phyloP scores from a whole-genome alignment of 2,888 invertebrate species.

The Harpalus rufipes region DNA sequence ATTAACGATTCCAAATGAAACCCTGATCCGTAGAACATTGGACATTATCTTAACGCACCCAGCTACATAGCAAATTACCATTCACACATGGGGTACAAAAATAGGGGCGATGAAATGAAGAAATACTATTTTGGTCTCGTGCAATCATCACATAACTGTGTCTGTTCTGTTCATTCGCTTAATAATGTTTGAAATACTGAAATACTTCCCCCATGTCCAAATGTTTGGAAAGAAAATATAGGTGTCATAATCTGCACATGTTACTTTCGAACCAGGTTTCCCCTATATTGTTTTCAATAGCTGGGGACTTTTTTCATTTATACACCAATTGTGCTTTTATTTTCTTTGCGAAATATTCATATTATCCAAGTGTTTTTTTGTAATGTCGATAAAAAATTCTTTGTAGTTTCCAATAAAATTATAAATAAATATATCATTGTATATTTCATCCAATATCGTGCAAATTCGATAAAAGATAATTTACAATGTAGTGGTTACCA shows the following conservation, averaged over 20 bases:
- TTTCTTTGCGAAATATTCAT: constrained; percentile 33
- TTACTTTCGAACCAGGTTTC: constrained; percentile 37
- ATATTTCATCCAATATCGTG: constrained; percentile 1
- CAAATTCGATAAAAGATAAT: constrained; percentile 3
- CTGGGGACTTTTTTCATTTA: constrained; percentile 45
- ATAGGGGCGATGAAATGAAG: constrained; percentile 14
- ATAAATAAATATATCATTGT: not conserved
- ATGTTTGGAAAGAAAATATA: constrained; percentile 45
- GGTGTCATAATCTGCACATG: constrained; percentile 47
- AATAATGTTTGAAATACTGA: constrained; percentile 46
- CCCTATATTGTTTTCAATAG: constrained; percentile 47
- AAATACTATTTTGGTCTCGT: constrained; percentile 23
- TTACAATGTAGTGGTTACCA: not conserved
- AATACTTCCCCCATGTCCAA: constrained; percentile 30
- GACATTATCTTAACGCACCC: not conserved
- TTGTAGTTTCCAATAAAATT: not conserved
- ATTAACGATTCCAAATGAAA: not conserved
- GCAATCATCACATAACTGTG: constrained; percentile 25
- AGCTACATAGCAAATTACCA: constrained; percentile 2
- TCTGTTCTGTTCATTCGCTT: constrained; percentile 36
- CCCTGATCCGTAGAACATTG: not conserved
- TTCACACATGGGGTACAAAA: constrained; percentile 10
- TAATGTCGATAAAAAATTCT: not conserved
- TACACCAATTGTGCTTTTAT: constrained; percentile 37
- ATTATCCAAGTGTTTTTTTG: constrained; percentile 11